These are phyloP conservation scores for Tyrophagus putrescentiae DNA, from an alignment of 1,140 invertebrate genomes.

Conservation along the genomic window DNA sequence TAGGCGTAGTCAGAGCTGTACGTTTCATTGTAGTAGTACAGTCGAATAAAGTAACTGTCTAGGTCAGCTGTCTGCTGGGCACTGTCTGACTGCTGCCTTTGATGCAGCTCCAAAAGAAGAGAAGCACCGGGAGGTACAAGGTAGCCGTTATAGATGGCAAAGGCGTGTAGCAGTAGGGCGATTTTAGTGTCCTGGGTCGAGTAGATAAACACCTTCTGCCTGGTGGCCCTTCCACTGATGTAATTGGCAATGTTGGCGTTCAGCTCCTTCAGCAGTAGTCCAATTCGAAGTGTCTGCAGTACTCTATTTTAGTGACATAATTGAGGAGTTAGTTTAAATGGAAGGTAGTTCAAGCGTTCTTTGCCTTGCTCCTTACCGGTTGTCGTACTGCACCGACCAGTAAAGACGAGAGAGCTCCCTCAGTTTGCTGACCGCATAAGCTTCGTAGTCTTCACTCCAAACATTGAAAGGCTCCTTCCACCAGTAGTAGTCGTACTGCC, in stretches of 20 bases:
- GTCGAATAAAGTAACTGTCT: constrained; percentile 9
- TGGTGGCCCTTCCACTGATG: background rate
- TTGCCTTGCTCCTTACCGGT: too few species aligned
- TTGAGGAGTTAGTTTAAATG: too few species aligned
- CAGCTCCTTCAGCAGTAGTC: background rate
- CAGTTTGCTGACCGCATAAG: background rate
- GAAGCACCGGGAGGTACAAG: constrained; percentile 4
- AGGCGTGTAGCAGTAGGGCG: background rate
- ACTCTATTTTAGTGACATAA: too few species aligned
- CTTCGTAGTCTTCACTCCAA: constrained; percentile 2
- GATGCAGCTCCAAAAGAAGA: constrained; percentile 9
- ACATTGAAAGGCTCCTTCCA: background rate
- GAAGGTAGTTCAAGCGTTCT: too few species aligned
- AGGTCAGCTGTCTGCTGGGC: background rate
- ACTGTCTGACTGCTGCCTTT: background rate
- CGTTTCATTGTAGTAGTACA: constrained; percentile 19
- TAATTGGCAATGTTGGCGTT: background rate
- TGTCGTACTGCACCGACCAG: background rate
- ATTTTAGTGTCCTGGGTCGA: constrained; percentile 18
- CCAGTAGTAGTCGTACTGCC: background rate
- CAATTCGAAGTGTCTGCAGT: background rate
- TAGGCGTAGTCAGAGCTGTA: background rate
- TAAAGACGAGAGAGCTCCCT: background rate
- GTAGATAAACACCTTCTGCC: constrained; percentile 9
- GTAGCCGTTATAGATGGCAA: constrained; percentile 4